Conservation (phyloP, 2,113 vertebrate genomes). For the Cichladusa arquata region DNA sequence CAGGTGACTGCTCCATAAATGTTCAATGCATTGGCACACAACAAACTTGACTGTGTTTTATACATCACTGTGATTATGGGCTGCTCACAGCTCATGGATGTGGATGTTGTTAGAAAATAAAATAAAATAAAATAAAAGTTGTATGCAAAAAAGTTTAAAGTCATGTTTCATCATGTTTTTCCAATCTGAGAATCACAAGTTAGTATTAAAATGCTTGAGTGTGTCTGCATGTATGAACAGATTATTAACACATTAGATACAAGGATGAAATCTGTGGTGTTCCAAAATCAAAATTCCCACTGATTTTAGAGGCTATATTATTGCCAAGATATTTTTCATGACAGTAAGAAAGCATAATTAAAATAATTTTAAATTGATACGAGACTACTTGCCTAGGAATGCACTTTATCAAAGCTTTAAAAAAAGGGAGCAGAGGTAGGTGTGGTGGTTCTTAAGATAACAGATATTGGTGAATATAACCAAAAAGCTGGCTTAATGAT, state of each 20-base stretch:
- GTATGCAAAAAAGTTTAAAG: not conserved
- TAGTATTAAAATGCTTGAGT: not conserved
- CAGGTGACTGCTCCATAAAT: not conserved
- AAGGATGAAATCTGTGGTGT: not conserved
- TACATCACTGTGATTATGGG: not conserved
- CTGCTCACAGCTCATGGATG: not conserved
- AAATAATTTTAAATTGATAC: not conserved
- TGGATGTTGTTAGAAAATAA: not conserved
- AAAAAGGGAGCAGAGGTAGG: not conserved
- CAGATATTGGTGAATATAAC: not conserved
- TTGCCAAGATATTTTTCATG: not conserved
- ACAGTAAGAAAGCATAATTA: not conserved
- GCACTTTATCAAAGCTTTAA: not conserved
- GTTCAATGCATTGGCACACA: not conserved
- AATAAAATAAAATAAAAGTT: slow-evolving; percentile 22
- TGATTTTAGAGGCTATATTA: not conserved
- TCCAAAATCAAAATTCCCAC: not conserved
- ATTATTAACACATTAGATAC: not conserved
- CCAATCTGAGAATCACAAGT: not conserved
- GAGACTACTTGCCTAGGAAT: not conserved
- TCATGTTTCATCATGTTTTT: not conserved
- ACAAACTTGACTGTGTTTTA: not conserved
- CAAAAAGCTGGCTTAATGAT: not conserved
- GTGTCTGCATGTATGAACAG: not conserved
- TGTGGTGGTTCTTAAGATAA: not conserved